Evolutionary conservation across 2,888 invertebrate genomes (phyloP).

Genomic region (Cecidostiba fungosa): DNA sequence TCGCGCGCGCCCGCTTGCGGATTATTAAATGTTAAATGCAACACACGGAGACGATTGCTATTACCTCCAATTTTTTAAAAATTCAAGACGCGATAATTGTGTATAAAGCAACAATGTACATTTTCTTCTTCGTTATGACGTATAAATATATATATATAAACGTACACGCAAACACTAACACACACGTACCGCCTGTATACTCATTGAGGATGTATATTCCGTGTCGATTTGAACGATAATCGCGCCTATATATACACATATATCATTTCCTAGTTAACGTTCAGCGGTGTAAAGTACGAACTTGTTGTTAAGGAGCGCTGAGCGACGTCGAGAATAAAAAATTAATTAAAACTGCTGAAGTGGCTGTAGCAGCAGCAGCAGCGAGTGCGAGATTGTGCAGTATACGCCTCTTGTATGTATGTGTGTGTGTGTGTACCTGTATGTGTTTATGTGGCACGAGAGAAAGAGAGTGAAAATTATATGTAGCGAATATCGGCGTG

Average conservation of each 20-base stretch:
- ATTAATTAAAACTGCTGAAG: slow-evolving; percentile 41
- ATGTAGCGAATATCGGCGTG: background rate
- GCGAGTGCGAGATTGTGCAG: background rate
- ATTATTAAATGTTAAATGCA: slow-evolving; percentile 38
- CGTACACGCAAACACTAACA: background rate
- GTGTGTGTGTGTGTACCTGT: no score
- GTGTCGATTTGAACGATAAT: slow-evolving; percentile 17
- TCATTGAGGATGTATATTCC: slow-evolving; percentile 34
- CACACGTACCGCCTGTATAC: slow-evolving; percentile 21
- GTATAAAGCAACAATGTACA: slow-evolving; percentile 47
- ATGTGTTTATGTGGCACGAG: background rate
- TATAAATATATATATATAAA: slow-evolving; percentile 20
- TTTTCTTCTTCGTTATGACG: slow-evolving; percentile 39
- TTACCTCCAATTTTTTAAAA: slow-evolving; percentile 1
- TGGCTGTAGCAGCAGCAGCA: background rate
- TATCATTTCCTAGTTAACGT: slow-evolving; percentile 40
- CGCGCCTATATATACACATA: slow-evolving; percentile 2
- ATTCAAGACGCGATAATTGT: slow-evolving; percentile 55
- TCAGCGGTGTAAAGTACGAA: slow-evolving; percentile 47
- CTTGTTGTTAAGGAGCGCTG: slow-evolving; percentile 34
- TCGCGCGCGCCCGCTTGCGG: background rate
- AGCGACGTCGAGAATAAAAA: background rate
- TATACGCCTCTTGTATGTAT: background rate
- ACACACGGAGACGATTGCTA: slow-evolving; percentile 22
- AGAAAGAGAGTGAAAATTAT: slow-evolving; percentile 18